These are phyloP conservation scores for Vombatus ursinus DNA, from an alignment of 2,113 vertebrate species.

Conservation along the genomic window DNA sequence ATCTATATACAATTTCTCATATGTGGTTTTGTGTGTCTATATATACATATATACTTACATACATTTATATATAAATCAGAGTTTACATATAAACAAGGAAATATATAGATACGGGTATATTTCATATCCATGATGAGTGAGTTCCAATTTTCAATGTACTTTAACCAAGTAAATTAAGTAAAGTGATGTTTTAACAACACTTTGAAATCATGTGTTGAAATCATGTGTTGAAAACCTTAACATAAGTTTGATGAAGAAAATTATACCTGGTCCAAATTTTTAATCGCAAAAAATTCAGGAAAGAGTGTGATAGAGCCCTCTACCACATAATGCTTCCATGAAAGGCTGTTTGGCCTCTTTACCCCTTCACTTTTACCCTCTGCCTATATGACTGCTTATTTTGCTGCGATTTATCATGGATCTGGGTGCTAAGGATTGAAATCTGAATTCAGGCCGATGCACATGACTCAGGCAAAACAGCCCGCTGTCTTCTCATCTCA, in stretches of 20 bases:
- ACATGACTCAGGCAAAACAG: slow-evolving; percentile 1
- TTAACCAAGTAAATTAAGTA: neutral
- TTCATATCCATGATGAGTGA: neutral
- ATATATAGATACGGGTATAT: neutral
- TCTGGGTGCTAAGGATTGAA: neutral
- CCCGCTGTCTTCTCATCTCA: neutral
- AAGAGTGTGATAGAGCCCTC: neutral
- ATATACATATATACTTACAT: neutral
- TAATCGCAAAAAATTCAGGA: neutral
- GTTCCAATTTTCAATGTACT: neutral
- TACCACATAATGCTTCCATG: slow-evolving; percentile 28
- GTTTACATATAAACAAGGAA: neutral
- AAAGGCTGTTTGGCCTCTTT: slow-evolving; percentile 8
- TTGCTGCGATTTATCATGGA: neutral
- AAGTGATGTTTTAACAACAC: neutral
- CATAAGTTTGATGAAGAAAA: neutral
- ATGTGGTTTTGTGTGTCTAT: too few species aligned
- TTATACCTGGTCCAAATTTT: neutral
- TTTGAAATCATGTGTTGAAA: slow-evolving; percentile 5
- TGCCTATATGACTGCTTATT: neutral
- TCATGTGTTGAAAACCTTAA: slow-evolving; percentile 17
- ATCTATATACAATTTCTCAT: neutral
- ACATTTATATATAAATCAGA: neutral
- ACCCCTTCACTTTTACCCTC: neutral
- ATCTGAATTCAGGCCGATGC: neutral